Evolutionary conservation across 2,113 vertebrate genomes (phyloP), one percentile per base, ranked within the genome.

Genomic region (Ceyx margarethae): DNA sequence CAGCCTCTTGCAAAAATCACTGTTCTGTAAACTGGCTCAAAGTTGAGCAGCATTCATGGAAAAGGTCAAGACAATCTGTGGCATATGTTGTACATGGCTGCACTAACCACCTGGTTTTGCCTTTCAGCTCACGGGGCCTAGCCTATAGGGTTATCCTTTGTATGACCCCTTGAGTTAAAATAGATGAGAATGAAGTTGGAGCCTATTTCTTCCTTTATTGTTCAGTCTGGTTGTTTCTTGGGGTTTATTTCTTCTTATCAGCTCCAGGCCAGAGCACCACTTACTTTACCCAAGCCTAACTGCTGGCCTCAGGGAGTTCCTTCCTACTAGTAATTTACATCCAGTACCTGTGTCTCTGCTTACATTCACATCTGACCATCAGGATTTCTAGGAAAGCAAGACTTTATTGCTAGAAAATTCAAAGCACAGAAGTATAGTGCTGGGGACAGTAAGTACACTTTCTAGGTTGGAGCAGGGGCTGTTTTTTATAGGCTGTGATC

Each of bases 221-320:
- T 79, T 89, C 45, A 66, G 42, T 25, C 13, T 20, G 42, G 21
- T 33, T 35, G 29, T 65, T 89, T 65, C 53, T 57, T 65, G 35
- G 45, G 33, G 48, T 88, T 95, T 84, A 67, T 31, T 71, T 37
- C 61, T 74, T 58, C 60, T 42, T 89, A 78, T 78, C 73, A 86
- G 68, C 73, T 57, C 40, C 2, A 5, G 29, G 15, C 43, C 53
- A 74, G 79, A 64, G 23, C n/a, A 19, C 42, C 43, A 15, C 48
- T 74, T 66, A 28, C 25, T 66, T 3, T 13, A 37, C 19, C n/a
- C 12, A 58, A 73, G 23, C 15, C 26, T 50, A 6, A 37, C 28
- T 57, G 7, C 4, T 79, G 58, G 43, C 80, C 21, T 45, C 51
- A 40, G 88, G 80, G 72, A 69, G n/a, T 71, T 56, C 33, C 21